Conservation (phyloP, 2,888 invertebrate species). For the Eumerus sabulonum region DNA sequence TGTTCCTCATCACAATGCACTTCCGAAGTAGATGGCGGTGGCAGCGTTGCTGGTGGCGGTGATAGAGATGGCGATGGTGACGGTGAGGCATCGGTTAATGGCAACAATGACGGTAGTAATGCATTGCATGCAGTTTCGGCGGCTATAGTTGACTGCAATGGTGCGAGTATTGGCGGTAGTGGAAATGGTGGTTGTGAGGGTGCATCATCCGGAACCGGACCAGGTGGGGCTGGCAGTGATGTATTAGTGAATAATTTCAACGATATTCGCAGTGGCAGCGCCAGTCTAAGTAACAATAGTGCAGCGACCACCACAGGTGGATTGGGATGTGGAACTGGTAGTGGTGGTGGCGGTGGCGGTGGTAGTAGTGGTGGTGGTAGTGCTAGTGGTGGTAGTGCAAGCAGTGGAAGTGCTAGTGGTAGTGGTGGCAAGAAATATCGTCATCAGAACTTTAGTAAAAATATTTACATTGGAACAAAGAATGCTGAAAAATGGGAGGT, state of each 20-base stretch:
- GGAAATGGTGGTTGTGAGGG: conserved; percentile 21
- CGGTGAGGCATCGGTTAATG: conserved; percentile 55
- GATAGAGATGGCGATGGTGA: conserved; percentile 53
- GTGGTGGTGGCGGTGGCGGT: background rate
- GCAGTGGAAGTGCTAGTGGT: conserved; percentile 72
- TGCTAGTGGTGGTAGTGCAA: conserved; percentile 69
- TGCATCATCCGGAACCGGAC: conserved; percentile 41
- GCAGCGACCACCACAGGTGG: conserved; percentile 66
- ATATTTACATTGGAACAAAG: conserved; percentile 81
- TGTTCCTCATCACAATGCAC: conserved; percentile 43
- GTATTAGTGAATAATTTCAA: conserved; percentile 56
- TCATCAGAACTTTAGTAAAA: conserved; percentile 78
- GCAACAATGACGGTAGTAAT: conserved; percentile 66
- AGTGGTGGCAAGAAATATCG: conserved; percentile 77
- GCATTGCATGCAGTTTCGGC: conserved; percentile 67
- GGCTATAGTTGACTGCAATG: conserved; percentile 47
- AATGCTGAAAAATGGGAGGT: conserved; percentile 82
- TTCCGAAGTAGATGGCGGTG: conserved; percentile 53
- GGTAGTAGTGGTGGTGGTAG: conserved; percentile 66
- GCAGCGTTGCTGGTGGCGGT: conserved; percentile 58
- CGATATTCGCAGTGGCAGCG: conserved; percentile 70
- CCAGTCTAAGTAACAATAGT: conserved; percentile 72
- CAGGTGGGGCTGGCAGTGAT: conserved; percentile 48
- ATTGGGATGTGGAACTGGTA: conserved; percentile 34
- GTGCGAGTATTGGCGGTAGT: background rate